Evolutionary conservation across 2,888 invertebrate species (phyloP).

Genomic region (Metallyticus violacea): DNA sequence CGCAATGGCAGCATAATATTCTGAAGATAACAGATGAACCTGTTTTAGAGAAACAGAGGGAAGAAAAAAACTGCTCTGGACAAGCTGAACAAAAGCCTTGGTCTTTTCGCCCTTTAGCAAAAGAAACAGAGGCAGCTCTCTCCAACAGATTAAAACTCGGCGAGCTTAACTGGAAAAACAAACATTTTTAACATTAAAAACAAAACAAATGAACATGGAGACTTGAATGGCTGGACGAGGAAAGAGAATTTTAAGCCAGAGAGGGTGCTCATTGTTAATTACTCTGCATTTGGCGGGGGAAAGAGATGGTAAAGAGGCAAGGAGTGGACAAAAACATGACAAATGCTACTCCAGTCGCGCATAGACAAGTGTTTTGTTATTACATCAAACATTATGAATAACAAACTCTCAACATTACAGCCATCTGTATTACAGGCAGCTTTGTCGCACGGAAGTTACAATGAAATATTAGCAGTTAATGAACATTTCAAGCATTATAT

Average conservation of each 20-base stretch:
- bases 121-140: neutral
- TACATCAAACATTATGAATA: neutral
- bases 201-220: neutral
- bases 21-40: neutral
- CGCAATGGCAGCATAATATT: neutral
- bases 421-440: no score
- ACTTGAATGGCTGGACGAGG: neutral
- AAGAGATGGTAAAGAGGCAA: neutral
- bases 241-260: neutral
- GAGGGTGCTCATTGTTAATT: neutral
- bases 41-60: neutral
- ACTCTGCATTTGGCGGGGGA: neutral
- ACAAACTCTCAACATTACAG: neutral
- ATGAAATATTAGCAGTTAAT: no score
- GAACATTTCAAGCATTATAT: no score
- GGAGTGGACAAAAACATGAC: neutral
- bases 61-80: neutral
- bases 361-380: neutral
- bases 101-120: neutral
- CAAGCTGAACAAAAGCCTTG: neutral
- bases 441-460: no score
- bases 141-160: neutral
- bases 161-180: neutral
- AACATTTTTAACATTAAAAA: neutral
- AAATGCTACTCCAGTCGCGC: neutral